Evolutionary conservation across 2,888 invertebrate species (phyloP), one percentile per base, ranked within the genome.

Genomic region (Thereva nobilitata): DNA sequence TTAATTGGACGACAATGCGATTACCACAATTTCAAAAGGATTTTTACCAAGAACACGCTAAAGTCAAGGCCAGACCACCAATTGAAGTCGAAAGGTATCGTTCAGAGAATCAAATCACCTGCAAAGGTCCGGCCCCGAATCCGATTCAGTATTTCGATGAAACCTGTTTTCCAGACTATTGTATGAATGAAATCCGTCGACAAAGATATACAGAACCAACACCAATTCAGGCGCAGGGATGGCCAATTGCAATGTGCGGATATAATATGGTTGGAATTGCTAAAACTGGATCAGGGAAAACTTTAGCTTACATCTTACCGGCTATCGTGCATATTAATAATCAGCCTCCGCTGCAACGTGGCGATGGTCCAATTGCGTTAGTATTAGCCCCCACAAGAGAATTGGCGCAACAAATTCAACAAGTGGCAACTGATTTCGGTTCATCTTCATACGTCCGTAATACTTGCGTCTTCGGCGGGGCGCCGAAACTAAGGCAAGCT

Each of bases 391-490:
- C 91, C 1, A 91, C 91, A 0, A 82, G 91, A 68, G 91, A 91
- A 77, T 79, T 91, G 50, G 91, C 91, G 0, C 90, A 90, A 74
- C 91, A 93, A 78, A 93, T 93, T 67, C 89, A 89, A 76, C 87
- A 90, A 77, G 93, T 95, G 9, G 90, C 92, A 3, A 83, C 85
- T 54, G 91, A 92, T 73, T 95, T 93, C 80, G 93, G 93, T 0
- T 86, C 89, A 52, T 81, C 86, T 6, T 88, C 91, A 0, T 88
- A 89, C 76, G 87, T 94, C 3, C 85, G 91, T 40, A 91, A 91
- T 77, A 90, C 91, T 0, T 95, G 94, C 76, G 87, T 94, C n/a
- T 95, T 93, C 83, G 95, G 95, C 68, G 95, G 95, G 34, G 92
- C 95, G n/a, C 90, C 92, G 0, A 93, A 93, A 75, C 89, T 89